Evolutionary conservation across 1,140 invertebrate species (phyloP), one percentile per base, ranked within the genome.

Genomic region (Monochamus saltuarius): DNA sequence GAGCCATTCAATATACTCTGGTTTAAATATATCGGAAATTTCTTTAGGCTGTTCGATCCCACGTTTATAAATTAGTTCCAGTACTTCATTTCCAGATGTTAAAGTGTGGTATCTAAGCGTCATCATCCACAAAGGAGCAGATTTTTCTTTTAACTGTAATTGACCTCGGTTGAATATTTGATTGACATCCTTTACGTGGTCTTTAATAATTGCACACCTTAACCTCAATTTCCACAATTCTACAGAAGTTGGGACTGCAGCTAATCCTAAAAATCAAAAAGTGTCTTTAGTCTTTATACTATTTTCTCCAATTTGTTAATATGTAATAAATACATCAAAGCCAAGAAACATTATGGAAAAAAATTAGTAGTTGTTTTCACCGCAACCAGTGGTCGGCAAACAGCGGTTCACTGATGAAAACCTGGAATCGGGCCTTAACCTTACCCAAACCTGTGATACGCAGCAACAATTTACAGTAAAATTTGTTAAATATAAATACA

Each of bases 1-100:
- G 22, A 68, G 37, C 68, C 68, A 70, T 38, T 68, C 61, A 14
- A 70, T 47, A 61, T 66, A 70, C 50, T 61, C 43, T 9, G 66
- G 62, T 60, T 70, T 70, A 3, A 70, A 40, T 7, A 42, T 36
- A 42, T 66, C 43, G 1, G 62, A 61, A 8, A 70, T 53, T 64
- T 66, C 64, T 46, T 29, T 16, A n/a, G 64, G 61, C 40, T 68
- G 61, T 51, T 35, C 50, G 4, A 67, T 37, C n/a, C 51, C 68
- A 13, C 65, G 59, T 35, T 54, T 29, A 51, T 64, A 70, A 9
- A 68, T 54, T 34, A 8, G 14, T 29, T 66, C 59, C 1, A 68
- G 45, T 7, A 49, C 36, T 13, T 68, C 40, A 38, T 62, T 56
- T 8, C 52, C 29, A 29, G 50, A 49, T 13, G 47, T 45, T 34